These are phyloP conservation scores for Sisor rabdophorus DNA, from an alignment of 2,113 vertebrate species.

Conservation along the genomic window DNA sequence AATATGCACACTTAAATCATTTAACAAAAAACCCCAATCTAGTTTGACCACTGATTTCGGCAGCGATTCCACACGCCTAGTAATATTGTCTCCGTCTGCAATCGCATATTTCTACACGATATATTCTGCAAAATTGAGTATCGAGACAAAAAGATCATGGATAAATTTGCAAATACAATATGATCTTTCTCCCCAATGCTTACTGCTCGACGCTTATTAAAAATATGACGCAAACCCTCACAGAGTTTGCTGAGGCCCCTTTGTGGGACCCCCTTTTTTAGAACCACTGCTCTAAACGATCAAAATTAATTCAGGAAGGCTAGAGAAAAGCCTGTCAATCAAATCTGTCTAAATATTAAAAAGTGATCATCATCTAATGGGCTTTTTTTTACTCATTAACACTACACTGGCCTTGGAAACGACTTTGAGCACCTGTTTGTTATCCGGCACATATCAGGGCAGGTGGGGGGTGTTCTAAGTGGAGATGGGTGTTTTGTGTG, in stretches of 20 bases:
- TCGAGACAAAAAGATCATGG: no score
- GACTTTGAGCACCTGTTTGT: constrained; percentile 50
- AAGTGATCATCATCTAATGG: constrained; percentile 14
- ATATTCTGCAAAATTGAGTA: no score
- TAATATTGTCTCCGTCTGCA: background rate
- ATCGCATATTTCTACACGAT: no score
- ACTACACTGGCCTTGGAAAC: constrained; percentile 41
- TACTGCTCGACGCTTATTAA: no score
- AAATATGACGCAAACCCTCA: no score
- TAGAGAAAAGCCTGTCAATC: background rate
- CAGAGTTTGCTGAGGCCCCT: no score
- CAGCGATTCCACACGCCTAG: constrained; percentile 50
- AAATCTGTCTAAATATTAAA: constrained; percentile 10
- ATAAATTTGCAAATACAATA: no score
- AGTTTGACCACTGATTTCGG: constrained; percentile 68
- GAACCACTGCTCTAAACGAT: background rate
- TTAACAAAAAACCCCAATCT: constrained; percentile 86
- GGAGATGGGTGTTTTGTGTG: constrained; percentile 39
- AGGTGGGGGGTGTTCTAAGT: constrained; percentile 18
- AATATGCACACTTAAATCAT: constrained; percentile 99
- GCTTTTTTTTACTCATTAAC: constrained; percentile 35
- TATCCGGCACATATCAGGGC: constrained; percentile 37
- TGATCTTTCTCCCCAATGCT: no score
- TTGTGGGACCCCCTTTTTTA: no score
- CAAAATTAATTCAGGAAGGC: constrained; percentile 5